Percentiles rank a stretch among this genome's conserved stretches.
Conservation (phyloP, 1,140 invertebrate species). For the Philaenus spumarius region DNA sequence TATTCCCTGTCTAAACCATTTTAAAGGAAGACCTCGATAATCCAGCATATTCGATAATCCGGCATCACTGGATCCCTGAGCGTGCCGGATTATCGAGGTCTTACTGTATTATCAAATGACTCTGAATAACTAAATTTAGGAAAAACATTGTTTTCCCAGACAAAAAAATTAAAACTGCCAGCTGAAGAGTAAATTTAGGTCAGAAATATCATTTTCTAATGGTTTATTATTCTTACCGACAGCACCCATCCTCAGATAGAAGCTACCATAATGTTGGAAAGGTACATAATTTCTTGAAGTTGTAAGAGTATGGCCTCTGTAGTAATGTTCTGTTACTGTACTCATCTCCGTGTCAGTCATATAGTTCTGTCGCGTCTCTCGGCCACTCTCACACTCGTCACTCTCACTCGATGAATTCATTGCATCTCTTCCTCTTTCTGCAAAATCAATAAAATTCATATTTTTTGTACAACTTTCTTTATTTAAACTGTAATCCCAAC, state of each 20-base stretch:
- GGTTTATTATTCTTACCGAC: constrained; percentile 67
- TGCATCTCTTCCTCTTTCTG: constrained; percentile 2
- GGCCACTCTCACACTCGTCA: constrained; percentile 26
- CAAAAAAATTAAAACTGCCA: background rate
- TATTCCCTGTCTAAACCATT: too few species aligned
- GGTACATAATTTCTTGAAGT: constrained; percentile 16
- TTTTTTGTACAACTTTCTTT: too few species aligned
- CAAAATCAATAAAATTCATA: too few species aligned
- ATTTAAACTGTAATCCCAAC: too few species aligned
- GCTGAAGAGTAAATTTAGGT: background rate
- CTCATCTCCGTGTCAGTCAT: constrained; percentile 31
- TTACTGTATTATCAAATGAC: too few species aligned
- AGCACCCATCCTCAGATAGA: constrained; percentile 88
- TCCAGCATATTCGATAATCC: too few species aligned
- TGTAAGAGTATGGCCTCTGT: background rate
- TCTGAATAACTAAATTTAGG: background rate
- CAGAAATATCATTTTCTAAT: too few species aligned
- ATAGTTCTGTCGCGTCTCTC: constrained; percentile 26
- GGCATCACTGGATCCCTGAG: too few species aligned
- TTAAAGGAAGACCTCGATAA: too few species aligned
- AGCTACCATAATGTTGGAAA: constrained; percentile 76
- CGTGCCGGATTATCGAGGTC: too few species aligned
- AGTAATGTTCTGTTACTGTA: constrained; percentile 14
- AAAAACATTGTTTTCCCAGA: background rate
- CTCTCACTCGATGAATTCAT: constrained; percentile 18